Base-by-base conservation (phyloP, 2,888 invertebrate genomes). In the Hypselothyrea guttata region DNA sequence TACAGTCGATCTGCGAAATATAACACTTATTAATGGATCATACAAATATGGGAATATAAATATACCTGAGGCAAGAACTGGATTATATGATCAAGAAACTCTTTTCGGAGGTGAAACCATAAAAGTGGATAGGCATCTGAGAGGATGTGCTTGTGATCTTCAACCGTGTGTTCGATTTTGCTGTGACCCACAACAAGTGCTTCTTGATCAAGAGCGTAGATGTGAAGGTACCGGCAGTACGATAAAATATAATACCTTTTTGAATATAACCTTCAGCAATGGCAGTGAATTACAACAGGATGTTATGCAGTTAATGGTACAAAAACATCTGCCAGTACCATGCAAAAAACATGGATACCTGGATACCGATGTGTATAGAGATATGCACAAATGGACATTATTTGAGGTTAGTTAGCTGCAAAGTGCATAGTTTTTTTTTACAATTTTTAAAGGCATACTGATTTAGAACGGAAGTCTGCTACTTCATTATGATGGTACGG, bases 1-100 rank as follows among this genome's bases (percentile, higher is more conserved):
- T 42, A 71, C 79, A 7, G 70, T 76, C 4, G 58, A 78, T 41
- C 71, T 87, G 11, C 60, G 62, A 0, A 48, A 33, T 2, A 5
- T 15, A 1, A 38, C 31, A 18, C 51, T 63, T 9, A 0, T 18
- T 0, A 67, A 84, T 52, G 84, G 82, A 16, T 72, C 74, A 0
- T 78, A 86, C 42, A 13, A 51, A 0, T 71, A 71, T 47, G 63
- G 74, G 2, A 68, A 68, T n/a, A 34, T 82, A 7, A 11, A 73
- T 12, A 77, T 85, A 42, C 65, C 77, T 4, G 22, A 53, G 1
- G 22, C 66, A 3, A 31, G 67, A 7, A 59, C 64, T 7, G 74
- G 65, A 5, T 15, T 11, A 5, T 85, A 73, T 38, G 48, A 74
- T 28, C 76, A 75, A 13, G 51, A 55, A 8, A 41, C 63, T 5